Percentiles rank a stretch among this genome's conserved stretches.
These are phyloP conservation scores for Mesitornis unicolor DNA, from an alignment of 2,113 vertebrate genomes.

Conservation along the genomic window DNA sequence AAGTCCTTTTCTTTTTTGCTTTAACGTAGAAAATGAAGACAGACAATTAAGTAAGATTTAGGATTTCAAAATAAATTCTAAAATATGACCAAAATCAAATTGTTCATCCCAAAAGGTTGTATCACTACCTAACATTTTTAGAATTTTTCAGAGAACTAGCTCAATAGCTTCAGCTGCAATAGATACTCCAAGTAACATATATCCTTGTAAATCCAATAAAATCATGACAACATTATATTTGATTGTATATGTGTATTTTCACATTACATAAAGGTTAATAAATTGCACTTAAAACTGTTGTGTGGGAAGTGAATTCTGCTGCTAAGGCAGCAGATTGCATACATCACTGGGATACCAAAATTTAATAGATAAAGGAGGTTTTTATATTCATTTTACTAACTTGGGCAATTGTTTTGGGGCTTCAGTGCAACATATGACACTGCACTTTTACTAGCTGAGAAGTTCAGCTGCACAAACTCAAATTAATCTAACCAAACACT, in stretches of 20 bases:
- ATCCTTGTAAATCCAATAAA: not conserved
- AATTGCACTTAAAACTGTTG: not conserved
- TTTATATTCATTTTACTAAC: not conserved
- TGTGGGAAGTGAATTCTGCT: not conserved
- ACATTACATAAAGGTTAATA: not conserved
- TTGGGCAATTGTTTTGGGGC: not conserved
- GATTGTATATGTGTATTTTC: not conserved
- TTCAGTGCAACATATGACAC: not conserved
- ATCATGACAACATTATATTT: not conserved
- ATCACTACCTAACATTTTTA: not conserved
- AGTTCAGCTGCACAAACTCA: not conserved
- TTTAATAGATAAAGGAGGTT: not conserved
- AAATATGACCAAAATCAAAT: not conserved
- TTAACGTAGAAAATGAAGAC: not conserved
- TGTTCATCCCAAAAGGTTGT: rapidly evolving
- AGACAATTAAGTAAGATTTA: not conserved
- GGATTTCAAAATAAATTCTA: not conserved
- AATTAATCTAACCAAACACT: not conserved
- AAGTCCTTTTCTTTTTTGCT: not conserved
- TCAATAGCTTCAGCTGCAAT: not conserved
- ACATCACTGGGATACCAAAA: not conserved
- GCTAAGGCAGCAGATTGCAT: not conserved
- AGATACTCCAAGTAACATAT: not conserved
- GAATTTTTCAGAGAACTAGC: not conserved
- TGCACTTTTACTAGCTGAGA: not conserved